A percentile compares a stretch with the other conserved stretches of the same genome.
These are phyloP conservation scores for Chaetops frenatus DNA, from an alignment of 2,113 vertebrate genomes.

Conservation along the genomic window DNA sequence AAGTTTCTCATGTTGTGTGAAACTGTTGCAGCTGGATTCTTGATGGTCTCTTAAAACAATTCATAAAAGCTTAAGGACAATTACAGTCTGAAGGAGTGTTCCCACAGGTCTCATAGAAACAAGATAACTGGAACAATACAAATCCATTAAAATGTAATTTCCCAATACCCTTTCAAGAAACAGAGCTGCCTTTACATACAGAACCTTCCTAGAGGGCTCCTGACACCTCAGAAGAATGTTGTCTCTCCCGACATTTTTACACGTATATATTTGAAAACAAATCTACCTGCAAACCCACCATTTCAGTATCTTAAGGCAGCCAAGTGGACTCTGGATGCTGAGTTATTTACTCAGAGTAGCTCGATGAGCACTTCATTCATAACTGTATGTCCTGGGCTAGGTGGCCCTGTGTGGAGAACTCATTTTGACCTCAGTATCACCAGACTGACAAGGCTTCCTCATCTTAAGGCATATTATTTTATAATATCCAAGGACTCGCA, in stretches of 20 bases:
- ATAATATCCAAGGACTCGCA: not conserved
- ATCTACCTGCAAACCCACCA: not conserved
- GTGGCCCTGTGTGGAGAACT: rapidly evolving
- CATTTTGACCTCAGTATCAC: not conserved
- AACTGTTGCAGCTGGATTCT: not conserved
- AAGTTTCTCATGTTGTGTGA: not conserved
- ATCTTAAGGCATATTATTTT: not conserved
- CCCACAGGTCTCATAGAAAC: not conserved
- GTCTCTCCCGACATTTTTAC: not conserved
- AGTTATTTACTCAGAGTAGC: not conserved
- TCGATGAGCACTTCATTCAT: not conserved
- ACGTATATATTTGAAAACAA: not conserved
- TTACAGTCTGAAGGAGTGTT: not conserved
- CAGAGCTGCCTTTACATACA: not conserved
- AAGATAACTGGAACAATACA: not conserved
- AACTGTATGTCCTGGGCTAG: not conserved
- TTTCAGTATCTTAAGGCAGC: not conserved
- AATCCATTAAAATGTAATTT: not conserved
- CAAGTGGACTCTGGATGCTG: not conserved
- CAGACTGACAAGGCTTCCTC: not conserved
- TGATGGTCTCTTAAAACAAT: constrained; percentile 5
- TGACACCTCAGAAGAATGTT: not conserved
- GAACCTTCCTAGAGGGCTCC: not conserved
- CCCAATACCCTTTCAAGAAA: not conserved
- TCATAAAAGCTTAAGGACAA: constrained; percentile 20